phyloP scores from a whole-genome alignment of 1,140 invertebrate species.

The Drosophila albomicans region DNA sequence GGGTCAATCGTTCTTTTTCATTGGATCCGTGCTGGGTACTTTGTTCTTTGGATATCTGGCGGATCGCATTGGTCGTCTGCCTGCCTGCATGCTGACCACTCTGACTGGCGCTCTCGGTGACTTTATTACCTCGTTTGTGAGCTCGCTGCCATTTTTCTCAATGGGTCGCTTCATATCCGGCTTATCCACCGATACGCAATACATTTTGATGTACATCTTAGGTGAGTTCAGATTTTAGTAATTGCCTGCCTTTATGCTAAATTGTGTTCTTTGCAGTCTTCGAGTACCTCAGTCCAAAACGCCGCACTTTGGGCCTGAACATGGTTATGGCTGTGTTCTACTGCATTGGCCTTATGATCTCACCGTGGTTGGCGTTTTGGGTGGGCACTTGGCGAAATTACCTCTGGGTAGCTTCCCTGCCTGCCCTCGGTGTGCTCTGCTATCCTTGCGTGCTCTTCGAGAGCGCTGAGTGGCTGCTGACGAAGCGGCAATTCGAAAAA shows the following conservation, averaged over 20 bases:
- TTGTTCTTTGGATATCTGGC: constrained; percentile 86
- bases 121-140: constrained; percentile 85
- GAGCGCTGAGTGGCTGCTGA: constrained; percentile 88
- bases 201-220: constrained; percentile 88
- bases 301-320: constrained; percentile 87
- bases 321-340: constrained; percentile 87
- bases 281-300: constrained; percentile 87
- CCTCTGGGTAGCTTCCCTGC: constrained; percentile 85
- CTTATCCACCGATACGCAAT: constrained; percentile 87
- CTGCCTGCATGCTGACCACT: constrained; percentile 86
- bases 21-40: constrained; percentile 87
- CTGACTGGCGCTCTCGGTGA: constrained; percentile 86
- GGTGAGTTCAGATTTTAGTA: constrained; percentile 76
- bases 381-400: constrained; percentile 86
- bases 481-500: constrained; percentile 85
- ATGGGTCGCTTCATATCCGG: constrained; percentile 86
- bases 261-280: constrained; percentile 83
- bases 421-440: constrained; percentile 84
- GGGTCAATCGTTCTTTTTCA: constrained; percentile 87
- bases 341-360: constrained; percentile 85
- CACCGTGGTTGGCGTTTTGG: constrained; percentile 87
- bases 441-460: constrained; percentile 87
- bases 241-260: too few species aligned
- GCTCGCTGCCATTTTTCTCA: constrained; percentile 85
- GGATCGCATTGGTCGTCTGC: constrained; percentile 87